Evolutionary conservation across 2,888 invertebrate genomes (phyloP).

Genomic region (Endotricha flammealis): DNA sequence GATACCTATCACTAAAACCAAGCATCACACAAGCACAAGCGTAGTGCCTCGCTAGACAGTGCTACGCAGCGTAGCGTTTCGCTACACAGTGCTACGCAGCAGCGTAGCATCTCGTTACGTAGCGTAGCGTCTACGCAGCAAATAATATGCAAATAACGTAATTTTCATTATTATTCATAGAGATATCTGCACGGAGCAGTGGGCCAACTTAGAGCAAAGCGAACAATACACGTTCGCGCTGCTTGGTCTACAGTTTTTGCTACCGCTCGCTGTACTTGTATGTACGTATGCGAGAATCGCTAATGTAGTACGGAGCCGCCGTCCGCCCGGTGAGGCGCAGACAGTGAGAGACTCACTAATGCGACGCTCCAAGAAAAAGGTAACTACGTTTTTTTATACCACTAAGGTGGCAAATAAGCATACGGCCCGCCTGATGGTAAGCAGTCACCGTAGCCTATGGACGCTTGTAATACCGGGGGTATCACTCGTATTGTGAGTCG

Average conservation of each 20-base stretch:
- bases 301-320: conserved; percentile 91
- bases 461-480: too few relatives aligned
- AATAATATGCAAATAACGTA: too few relatives aligned
- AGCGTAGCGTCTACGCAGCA: too few relatives aligned
- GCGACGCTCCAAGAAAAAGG: conserved; percentile 18
- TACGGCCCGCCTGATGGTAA: neutral
- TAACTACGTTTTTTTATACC: neutral
- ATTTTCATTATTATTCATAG: conserved; percentile 55
- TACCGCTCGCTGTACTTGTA: conserved; percentile 88
- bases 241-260: conserved; percentile 88
- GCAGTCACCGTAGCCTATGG: neutral
- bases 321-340: conserved; percentile 93
- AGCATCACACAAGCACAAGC: too few relatives aligned
- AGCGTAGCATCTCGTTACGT: too few relatives aligned
- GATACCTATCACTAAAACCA: too few relatives aligned
- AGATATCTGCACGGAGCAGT: conserved; percentile 85
- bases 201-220: conserved; percentile 81
- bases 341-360: conserved; percentile 88
- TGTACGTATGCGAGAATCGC: conserved; percentile 93
- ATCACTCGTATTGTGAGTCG: neutral
- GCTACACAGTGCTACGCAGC: too few relatives aligned
- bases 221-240: conserved; percentile 87
- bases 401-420: neutral
- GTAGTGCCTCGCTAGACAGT: too few relatives aligned
- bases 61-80: too few relatives aligned